A percentile compares a stretch with the other conserved stretches of the same genome.
Evolutionary conservation across 2,888 invertebrate genomes (phyloP).

Genomic region (Mesorhabditis spiculigera): DNA sequence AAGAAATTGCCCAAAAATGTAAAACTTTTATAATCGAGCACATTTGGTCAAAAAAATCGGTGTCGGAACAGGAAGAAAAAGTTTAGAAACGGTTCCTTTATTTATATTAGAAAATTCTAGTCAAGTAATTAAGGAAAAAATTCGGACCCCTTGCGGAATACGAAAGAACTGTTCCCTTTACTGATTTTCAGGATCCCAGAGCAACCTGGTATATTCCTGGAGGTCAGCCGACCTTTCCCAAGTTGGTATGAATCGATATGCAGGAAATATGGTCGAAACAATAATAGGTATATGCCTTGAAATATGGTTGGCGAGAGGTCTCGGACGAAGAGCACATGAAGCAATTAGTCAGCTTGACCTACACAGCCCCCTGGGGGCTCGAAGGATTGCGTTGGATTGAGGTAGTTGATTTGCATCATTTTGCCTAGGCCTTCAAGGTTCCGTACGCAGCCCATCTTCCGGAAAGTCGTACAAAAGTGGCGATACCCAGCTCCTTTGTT

Average conservation of each 20-base stretch:
- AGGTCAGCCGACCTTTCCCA: neutral
- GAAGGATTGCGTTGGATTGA: neutral
- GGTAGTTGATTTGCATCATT: neutral
- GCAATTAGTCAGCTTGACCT: neutral
- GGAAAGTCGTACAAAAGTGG: conserved; percentile 5
- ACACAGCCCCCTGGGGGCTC: neutral
- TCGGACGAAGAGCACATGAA: neutral
- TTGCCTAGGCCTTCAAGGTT: neutral
- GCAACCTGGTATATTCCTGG: neutral
- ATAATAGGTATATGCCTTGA: neutral
- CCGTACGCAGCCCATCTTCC: neutral
- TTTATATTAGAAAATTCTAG: too few relatives aligned
- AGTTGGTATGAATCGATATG: neutral
- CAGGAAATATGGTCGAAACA: neutral
- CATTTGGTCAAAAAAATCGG: too few relatives aligned
- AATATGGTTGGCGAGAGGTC: conserved; percentile 1
- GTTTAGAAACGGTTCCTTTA: too few relatives aligned
- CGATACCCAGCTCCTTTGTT: neutral
- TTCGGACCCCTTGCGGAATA: neutral
- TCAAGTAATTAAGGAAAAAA: neutral
- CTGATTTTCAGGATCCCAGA: neutral
- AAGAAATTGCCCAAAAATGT: too few relatives aligned
- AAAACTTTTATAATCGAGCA: too few relatives aligned
- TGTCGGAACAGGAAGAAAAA: too few relatives aligned
- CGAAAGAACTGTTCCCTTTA: neutral